A percentile compares a stretch with the other conserved stretches of the same genome.
Conservation (phyloP, 1,140 invertebrate genomes). For the Drosophila auraria region DNA sequence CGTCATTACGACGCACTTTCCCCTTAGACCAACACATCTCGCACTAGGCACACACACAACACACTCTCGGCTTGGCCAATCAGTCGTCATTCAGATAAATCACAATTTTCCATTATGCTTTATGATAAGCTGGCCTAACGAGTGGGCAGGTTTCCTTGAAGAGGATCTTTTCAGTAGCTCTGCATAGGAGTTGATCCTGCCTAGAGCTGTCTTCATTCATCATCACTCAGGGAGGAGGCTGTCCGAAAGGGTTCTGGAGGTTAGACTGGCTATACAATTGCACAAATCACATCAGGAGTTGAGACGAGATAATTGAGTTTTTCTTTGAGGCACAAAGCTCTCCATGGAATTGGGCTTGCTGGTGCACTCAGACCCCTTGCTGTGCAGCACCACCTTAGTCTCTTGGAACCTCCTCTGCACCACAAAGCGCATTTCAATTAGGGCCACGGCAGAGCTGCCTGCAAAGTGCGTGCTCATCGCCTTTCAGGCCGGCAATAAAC, state of each 20-base stretch:
- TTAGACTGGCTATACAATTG: conserved; percentile 8
- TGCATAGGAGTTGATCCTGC: not conserved
- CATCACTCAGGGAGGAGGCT: not conserved
- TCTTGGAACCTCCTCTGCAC: not conserved
- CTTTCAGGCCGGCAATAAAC: conserved; percentile 41
- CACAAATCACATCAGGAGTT: conserved; percentile 1
- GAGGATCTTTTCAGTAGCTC: conserved; percentile 22
- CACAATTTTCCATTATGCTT: conserved; percentile 38
- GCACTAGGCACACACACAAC: not conserved
- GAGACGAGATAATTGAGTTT: conserved; percentile 55
- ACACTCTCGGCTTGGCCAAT: conserved; percentile 23
- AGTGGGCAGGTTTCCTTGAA: not conserved
- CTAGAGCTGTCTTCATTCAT: conserved; percentile 17
- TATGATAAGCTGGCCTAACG: conserved; percentile 7
- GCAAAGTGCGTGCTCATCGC: conserved; percentile 71
- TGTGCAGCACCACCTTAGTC: conserved; percentile 37
- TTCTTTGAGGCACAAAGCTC: conserved; percentile 18
- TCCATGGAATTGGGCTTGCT: not conserved
- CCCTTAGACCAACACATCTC: conserved; percentile 32
- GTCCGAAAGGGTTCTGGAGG: not conserved
- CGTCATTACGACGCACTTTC: conserved; percentile 47
- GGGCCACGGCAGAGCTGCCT: conserved; percentile 39
- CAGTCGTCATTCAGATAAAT: conserved; percentile 31
- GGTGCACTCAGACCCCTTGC: conserved; percentile 54
- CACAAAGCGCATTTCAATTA: conserved; percentile 62